These are phyloP conservation scores for Rhadinocentrus ornatus DNA, from an alignment of 2,797 vertebrate genomes.

Conservation along the genomic window DNA sequence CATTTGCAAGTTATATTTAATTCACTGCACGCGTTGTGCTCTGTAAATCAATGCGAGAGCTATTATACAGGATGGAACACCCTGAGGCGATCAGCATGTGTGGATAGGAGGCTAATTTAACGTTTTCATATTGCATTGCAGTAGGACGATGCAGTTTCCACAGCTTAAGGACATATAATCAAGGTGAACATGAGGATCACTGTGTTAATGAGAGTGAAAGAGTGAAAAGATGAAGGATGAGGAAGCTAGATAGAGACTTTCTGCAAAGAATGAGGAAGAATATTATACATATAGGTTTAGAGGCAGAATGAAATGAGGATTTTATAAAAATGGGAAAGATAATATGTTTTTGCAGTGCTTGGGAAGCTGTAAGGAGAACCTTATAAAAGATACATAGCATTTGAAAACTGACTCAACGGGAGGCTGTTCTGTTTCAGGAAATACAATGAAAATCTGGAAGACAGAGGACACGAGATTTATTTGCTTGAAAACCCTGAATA, in stretches of 20 bases:
- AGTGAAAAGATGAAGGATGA: constrained; percentile 44
- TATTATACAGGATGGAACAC: constrained; percentile 54
- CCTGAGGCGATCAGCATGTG: constrained; percentile 45
- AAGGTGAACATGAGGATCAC: constrained; percentile 23
- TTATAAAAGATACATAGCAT: constrained; percentile 56
- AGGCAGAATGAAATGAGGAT: constrained; percentile 42
- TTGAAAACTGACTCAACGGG: constrained; percentile 12
- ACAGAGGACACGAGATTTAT: constrained; percentile 36
- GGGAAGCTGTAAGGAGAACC: constrained; percentile 45
- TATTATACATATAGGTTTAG: constrained; percentile 18
- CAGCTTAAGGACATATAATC: constrained; percentile 45
- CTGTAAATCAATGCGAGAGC: constrained; percentile 45
- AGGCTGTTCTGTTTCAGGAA: constrained; percentile 30
- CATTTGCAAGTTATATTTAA: constrained; percentile 36
- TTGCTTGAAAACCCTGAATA: constrained; percentile 22
- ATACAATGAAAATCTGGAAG: constrained; percentile 22
- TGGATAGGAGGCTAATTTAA: constrained; percentile 42
- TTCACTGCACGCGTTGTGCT: constrained; percentile 40
- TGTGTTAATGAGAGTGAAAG: constrained; percentile 41
- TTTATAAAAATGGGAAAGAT: constrained; percentile 45
- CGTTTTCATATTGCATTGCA: constrained; percentile 50
- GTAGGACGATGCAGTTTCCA: constrained; percentile 27
- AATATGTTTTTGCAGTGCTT: constrained; percentile 17
- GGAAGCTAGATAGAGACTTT: constrained; percentile 15
- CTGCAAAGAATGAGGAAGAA: constrained; percentile 6